Evolutionary conservation across 2,888 invertebrate genomes (phyloP), one percentile per base, ranked within the genome.

Genomic region (Stenurella melanura): DNA sequence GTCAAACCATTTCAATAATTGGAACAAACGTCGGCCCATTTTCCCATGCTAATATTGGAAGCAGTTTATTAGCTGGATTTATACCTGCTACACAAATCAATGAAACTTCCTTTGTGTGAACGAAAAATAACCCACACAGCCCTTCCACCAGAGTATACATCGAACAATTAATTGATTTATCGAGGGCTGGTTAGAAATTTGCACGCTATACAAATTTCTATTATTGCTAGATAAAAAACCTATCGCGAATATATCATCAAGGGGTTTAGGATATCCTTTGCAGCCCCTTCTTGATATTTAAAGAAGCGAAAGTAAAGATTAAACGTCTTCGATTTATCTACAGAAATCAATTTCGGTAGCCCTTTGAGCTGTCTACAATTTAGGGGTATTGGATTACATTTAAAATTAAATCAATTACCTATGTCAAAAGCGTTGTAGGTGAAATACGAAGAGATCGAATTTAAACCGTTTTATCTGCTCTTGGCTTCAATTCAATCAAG

Each of bases 91-190:
- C 26, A 63, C 57, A 73, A 76, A 76, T 60, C 69, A 69, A 76
- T 72, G 50, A 50, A 50, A 73, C 70, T 74, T 72, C 74, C 77
- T 73, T 34, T 67, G 19, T 69, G 54, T 66, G 56, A 58, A 77
- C 63, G 21, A 73, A 54, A 72, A 71, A 70, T 74, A 73, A 73
- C 75, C 73, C 54, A 66, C 57, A 67, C 58, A 75, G 72, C 75
- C 75, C 77, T 75, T 71, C 75, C 30, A 63, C 58, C 26, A 64
- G 63, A 69, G 42, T 42, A 63, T 73, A 75, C 72, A 68, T 66
- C 63, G 71, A 71, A 67, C 76, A 73, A 80, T 76, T 78, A 78
- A 77, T 80, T 74, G 78, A 77, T 77, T 75, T 79, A 77, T 80
- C 66, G 73, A 69, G 78, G 78, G 77, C 63, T 75, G 77, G 71